These are phyloP conservation scores for Phataginus tetradactyla DNA, from an alignment of 2,797 vertebrate species.

Conservation along the genomic window DNA sequence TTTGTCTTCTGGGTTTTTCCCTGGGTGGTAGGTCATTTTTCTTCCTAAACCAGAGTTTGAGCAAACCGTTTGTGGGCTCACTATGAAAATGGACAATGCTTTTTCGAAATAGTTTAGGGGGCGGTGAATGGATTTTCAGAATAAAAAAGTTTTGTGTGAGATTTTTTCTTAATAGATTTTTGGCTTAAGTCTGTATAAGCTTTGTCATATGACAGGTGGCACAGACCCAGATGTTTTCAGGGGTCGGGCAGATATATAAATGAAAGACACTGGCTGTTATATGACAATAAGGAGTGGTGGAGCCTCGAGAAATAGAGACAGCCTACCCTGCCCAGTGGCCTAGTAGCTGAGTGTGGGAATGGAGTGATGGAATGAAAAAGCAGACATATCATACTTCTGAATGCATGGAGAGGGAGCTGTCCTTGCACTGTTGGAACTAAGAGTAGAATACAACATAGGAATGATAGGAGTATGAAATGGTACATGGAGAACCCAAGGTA, in stretches of 20 bases:
- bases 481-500: background rate
- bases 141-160: background rate
- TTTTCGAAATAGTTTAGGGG: background rate
- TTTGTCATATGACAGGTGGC: background rate
- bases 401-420: background rate
- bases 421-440: too few relatives aligned
- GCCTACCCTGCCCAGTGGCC: accelerated
- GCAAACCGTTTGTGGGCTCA: background rate
- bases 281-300: background rate
- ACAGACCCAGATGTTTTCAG: background rate
- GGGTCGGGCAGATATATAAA: background rate
- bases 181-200: background rate
- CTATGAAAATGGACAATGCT: background rate
- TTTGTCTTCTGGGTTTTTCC: background rate
- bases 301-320: background rate
- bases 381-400: background rate
- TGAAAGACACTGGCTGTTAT: background rate
- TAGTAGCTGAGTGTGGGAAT: background rate
- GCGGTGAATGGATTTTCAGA: background rate
- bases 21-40: background rate
- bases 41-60: background rate
- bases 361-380: background rate
- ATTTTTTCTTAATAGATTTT: background rate
- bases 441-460: background rate
- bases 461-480: background rate